phyloP scores from a whole-genome alignment of 2,888 invertebrate species.

The Rhaphigaster nebulosa region DNA sequence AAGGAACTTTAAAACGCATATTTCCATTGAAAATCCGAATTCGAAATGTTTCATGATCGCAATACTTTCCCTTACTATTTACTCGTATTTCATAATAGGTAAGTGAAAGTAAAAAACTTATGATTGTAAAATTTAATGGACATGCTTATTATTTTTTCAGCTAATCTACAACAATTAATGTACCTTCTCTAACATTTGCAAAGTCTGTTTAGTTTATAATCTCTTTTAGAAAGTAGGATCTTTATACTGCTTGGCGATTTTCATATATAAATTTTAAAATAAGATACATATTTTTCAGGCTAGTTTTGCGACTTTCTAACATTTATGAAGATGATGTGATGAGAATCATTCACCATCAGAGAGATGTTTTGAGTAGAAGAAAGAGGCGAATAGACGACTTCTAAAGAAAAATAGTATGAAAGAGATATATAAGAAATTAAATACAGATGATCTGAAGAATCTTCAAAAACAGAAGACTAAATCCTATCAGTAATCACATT shows the following conservation, averaged over 20 bases:
- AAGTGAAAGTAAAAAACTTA: too few species aligned
- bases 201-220: background rate
- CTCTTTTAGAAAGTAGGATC: background rate
- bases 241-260: background rate
- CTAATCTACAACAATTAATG: background rate
- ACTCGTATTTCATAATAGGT: too few species aligned
- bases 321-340: background rate
- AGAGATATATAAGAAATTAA: background rate
- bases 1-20: too few species aligned
- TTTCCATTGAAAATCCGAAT: too few species aligned
- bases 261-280: background rate
- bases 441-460: background rate
- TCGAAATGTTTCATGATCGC: too few species aligned
- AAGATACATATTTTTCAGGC: background rate
- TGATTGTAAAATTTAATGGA: too few species aligned
- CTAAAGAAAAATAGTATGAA: background rate
- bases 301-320: background rate
- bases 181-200: background rate
- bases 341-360: background rate
- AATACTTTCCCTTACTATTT: too few species aligned
- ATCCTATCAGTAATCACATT: too few species aligned
- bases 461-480: background rate
- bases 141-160: background rate
- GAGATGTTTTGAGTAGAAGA: background rate
- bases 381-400: background rate